These are phyloP conservation scores for Tethya wilhelma DNA, from an alignment of 37 sponge, comb jelly and placozoan genomes.

Conservation along the genomic window DNA sequence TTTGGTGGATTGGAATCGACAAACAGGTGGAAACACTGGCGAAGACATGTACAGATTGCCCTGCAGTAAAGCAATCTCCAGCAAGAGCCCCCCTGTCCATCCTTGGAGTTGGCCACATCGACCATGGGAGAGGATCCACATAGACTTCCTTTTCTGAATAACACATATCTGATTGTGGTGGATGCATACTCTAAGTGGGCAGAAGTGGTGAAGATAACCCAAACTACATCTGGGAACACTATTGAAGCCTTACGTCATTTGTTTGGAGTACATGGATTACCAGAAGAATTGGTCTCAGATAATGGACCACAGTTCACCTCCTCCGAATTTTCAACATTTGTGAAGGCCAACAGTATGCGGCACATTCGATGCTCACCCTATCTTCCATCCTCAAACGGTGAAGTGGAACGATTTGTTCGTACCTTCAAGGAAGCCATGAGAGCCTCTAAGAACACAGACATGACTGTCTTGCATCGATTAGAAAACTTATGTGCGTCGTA, in stretches of 20 bases:
- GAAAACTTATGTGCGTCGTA: conserved; percentile 16
- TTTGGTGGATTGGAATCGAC: conserved; percentile 60
- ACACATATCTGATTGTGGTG: conserved; percentile 18
- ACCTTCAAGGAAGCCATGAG: conserved; percentile 38
- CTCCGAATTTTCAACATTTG: conserved; percentile 28
- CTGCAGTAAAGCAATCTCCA: neutral
- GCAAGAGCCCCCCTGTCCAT: conserved; percentile 19
- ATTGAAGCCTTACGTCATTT: conserved; percentile 35
- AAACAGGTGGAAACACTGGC: conserved; percentile 21
- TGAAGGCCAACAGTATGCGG: conserved; percentile 31
- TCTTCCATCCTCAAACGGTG: conserved; percentile 48
- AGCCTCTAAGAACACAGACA: neutral
- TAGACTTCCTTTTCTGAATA: conserved; percentile 30
- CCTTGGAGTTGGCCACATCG: conserved; percentile 20
- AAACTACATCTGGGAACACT: conserved; percentile 33
- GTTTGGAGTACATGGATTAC: conserved; percentile 48
- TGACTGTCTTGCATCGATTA: conserved; percentile 2
- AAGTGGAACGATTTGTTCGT: conserved; percentile 50
- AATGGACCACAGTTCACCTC: conserved; percentile 65
- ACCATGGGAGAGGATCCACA: conserved; percentile 31
- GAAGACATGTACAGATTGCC: conserved; percentile 22
- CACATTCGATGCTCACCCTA: conserved; percentile 54
- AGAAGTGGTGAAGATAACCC: conserved; percentile 39
- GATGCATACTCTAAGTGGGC: conserved; percentile 63
- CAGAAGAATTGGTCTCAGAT: conserved; percentile 41